These are phyloP conservation scores for Alectoris magna DNA, from an alignment of 2,797 vertebrate species.

Conservation along the genomic window DNA sequence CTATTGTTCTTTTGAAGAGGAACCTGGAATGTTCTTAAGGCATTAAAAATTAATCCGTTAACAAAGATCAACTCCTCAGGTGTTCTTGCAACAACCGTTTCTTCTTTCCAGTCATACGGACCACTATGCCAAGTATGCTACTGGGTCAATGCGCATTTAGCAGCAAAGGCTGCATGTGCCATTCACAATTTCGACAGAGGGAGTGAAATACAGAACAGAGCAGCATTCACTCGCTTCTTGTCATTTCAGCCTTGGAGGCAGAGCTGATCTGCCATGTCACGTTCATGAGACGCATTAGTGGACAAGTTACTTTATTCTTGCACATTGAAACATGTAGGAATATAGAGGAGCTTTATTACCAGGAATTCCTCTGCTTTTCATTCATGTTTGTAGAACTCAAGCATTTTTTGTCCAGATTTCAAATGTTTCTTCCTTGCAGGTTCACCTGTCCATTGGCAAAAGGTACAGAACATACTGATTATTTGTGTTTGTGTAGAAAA, in stretches of 20 bases:
- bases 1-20: background rate
- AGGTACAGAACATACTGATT: background rate
- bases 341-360: background rate
- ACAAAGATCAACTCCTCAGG: background rate
- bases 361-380: background rate
- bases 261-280: background rate
- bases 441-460: background rate
- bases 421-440: background rate
- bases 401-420: background rate
- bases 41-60: background rate
- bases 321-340: rapidly evolving
- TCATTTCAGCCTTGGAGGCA: background rate
- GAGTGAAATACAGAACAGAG: background rate
- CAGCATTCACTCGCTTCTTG: rapidly evolving
- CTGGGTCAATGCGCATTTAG: background rate
- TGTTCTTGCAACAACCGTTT: background rate
- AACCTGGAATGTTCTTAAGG: background rate
- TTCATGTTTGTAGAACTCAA: background rate
- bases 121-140: background rate
- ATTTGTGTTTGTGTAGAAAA: background rate
- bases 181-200: background rate
- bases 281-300: background rate
- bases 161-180: background rate
- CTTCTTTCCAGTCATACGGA: rapidly evolving
- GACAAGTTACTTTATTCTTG: background rate